A percentile compares a stretch with the other conserved stretches of the same genome.
These are phyloP conservation scores for Drosophila leontia DNA, from an alignment of 1,140 invertebrate genomes.

Conservation along the genomic window DNA sequence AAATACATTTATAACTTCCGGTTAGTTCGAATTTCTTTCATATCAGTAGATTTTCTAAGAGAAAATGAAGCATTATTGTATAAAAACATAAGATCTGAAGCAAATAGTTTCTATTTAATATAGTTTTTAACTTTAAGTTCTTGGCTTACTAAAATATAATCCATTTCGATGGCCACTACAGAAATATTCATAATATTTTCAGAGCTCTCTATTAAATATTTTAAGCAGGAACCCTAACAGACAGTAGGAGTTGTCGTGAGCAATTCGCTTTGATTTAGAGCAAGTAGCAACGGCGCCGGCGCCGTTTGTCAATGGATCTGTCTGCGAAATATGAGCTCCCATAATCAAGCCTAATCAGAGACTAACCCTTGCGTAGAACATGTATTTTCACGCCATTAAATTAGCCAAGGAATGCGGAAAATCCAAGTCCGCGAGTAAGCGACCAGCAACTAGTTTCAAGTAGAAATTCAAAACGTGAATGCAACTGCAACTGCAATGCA, in stretches of 20 bases:
- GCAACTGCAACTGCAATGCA: slow-evolving; percentile 37
- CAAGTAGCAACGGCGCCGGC: slow-evolving; percentile 52
- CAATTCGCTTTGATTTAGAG: slow-evolving; percentile 48
- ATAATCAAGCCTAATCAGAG: slow-evolving; percentile 73
- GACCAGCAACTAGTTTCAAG: slow-evolving; percentile 65
- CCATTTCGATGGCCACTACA: no score
- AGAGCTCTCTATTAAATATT: background rate
- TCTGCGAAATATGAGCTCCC: slow-evolving; percentile 58
- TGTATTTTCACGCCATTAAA: slow-evolving; percentile 77
- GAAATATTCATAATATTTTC: background rate
- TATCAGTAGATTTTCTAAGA: no score
- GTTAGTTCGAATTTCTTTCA: background rate
- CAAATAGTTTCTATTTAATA: no score
- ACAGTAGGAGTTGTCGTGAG: background rate
- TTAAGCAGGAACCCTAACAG: background rate
- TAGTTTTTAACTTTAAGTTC: background rate
- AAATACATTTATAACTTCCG: background rate
- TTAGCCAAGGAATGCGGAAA: slow-evolving; percentile 78
- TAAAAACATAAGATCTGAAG: background rate
- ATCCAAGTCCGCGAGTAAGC: slow-evolving; percentile 34
- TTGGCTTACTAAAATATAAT: background rate
- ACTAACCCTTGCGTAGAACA: slow-evolving; percentile 44
- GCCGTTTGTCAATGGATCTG: slow-evolving; percentile 57
- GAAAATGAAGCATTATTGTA: no score
- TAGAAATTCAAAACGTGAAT: slow-evolving; percentile 55